Conservation (phyloP, 2,113 vertebrate species). For the Haplotaxodon microlepis region DNA sequence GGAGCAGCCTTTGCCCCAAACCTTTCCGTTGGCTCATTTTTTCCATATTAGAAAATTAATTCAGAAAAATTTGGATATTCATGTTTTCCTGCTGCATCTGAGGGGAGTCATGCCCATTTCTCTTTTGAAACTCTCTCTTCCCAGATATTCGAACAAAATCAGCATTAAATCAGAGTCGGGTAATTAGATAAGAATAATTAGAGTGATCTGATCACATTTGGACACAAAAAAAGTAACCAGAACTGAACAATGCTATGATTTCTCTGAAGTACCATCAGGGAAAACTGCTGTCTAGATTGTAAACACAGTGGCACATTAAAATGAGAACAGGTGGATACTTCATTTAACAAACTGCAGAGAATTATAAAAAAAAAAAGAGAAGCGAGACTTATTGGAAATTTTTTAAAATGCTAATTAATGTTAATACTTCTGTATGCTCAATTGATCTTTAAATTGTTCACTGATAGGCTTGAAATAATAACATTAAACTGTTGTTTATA, state of each 20-base stretch:
- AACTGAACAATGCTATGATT: neutral
- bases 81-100: neutral
- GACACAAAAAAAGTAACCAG: neutral
- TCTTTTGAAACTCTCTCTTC: rapidly evolving
- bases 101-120: rapidly evolving
- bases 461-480: neutral
- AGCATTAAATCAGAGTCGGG: rapidly evolving
- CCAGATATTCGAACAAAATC: rapidly evolving
- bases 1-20: rapidly evolving
- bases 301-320: neutral
- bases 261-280: neutral
- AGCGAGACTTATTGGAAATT: rapidly evolving
- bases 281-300: neutral
- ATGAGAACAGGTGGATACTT: neutral
- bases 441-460: neutral
- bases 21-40: neutral
- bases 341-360: neutral
- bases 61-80: neutral
- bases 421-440: neutral
- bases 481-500: neutral
- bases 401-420: neutral
- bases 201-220: neutral
- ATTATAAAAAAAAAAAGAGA: neutral
- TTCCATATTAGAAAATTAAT: neutral
- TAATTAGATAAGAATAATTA: neutral